These are phyloP conservation scores for Addax nasomaculatus DNA, from an alignment of 2,113 vertebrate genomes.

Conservation along the genomic window DNA sequence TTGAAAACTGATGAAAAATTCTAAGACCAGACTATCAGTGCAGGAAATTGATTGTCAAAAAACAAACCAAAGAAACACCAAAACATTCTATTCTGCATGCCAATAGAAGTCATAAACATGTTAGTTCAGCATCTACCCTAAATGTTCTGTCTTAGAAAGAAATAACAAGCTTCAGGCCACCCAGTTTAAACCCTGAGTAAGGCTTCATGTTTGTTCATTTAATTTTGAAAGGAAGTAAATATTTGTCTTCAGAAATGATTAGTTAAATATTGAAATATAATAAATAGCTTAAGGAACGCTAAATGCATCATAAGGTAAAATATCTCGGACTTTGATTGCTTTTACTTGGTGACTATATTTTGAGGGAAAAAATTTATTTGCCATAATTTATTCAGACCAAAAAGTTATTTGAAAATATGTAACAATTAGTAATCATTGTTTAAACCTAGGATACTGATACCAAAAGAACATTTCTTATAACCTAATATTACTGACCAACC, in stretches of 20 bases:
- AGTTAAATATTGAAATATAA: background rate
- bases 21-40: background rate
- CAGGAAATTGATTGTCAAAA: background rate
- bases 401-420: constrained; percentile 26
- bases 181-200: constrained; percentile 25
- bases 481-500: background rate
- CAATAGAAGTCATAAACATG: background rate
- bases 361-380: background rate
- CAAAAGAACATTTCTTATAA: background rate
- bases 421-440: background rate
- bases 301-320: background rate
- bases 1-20: constrained; percentile 48
- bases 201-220: background rate
- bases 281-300: background rate
- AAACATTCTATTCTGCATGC: background rate
- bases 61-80: background rate
- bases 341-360: background rate
- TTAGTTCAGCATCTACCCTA: background rate
- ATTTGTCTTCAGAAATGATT: constrained; percentile 15
- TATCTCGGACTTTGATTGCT: background rate
- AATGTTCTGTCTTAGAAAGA: background rate
- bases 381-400: background rate
- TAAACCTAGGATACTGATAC: background rate
- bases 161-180: background rate
- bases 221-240: constrained; percentile 21